A percentile compares a stretch with the other conserved stretches of the same genome.
phyloP scores from a whole-genome alignment of 2,888 invertebrate species.

The Andricus curvator region DNA sequence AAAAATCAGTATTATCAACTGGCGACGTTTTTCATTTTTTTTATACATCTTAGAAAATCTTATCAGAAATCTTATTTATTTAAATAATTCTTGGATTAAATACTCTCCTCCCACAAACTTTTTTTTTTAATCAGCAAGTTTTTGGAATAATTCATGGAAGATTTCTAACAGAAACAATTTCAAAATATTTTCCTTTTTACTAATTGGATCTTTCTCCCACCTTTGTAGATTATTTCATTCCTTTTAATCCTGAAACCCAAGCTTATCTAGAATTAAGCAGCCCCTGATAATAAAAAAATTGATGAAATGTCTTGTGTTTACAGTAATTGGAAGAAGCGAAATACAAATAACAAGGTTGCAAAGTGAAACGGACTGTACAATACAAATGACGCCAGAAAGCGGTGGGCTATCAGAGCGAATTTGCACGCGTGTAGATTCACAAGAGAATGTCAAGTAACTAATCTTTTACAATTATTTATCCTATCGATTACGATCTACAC shows the following conservation, averaged over 20 bases:
- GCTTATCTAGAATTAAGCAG: background rate
- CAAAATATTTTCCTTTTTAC: background rate
- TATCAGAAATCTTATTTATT: no score
- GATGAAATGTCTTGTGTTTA: constrained; percentile 69
- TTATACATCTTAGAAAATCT: no score
- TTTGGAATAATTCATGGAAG: no score
- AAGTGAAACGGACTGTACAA: constrained; percentile 96
- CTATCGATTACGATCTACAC: constrained; percentile 44
- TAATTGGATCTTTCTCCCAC: background rate
- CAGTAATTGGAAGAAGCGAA: constrained; percentile 97
- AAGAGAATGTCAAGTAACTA: constrained; percentile 87
- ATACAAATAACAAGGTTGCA: constrained; percentile 97
- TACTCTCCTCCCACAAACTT: no score
- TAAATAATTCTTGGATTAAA: no score
- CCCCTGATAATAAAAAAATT: background rate
- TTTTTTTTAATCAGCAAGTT: no score
- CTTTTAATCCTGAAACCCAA: background rate
- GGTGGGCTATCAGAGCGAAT: constrained; percentile 89
- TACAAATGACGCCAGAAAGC: constrained; percentile 97
- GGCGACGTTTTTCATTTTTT: no score
- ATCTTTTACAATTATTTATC: constrained; percentile 58
- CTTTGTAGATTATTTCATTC: background rate
- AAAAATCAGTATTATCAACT: no score
- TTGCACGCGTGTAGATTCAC: constrained; percentile 93
- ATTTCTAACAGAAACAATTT: no score